A percentile compares a stretch with the other conserved stretches of the same genome.
These are phyloP conservation scores for Tanaodytes sp. DNA, from an alignment of 2,888 invertebrate genomes.

Conservation along the genomic window DNA sequence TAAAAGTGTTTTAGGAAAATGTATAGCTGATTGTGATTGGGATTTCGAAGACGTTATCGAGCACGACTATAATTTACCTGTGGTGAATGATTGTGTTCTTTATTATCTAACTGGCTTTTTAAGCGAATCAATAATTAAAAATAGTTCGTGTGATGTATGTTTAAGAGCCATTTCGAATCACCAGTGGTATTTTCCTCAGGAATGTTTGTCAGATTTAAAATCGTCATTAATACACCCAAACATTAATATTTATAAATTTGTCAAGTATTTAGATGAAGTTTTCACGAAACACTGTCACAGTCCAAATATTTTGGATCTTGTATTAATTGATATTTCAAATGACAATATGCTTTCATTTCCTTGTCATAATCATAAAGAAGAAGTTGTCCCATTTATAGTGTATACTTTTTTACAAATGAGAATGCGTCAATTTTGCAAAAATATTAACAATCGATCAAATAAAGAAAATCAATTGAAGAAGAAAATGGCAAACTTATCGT, in stretches of 20 bases:
- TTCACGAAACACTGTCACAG: conserved; percentile 18
- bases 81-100: conserved; percentile 37
- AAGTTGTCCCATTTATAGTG: conserved; percentile 16
- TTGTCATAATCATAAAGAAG: conserved; percentile 11
- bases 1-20: conserved; percentile 24
- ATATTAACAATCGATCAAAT: conserved; percentile 2
- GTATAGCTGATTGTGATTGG: conserved; percentile 36
- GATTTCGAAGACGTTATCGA: conserved; percentile 37
- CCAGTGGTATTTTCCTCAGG: conserved; percentile 9
- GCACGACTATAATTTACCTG: conserved; percentile 39
- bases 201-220: conserved; percentile 9
- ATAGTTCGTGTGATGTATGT: conserved; percentile 30
- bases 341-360: conserved; percentile 21
- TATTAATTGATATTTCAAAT: conserved; percentile 15
- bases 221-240: conserved; percentile 21
- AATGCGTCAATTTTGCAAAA: conserved; percentile 30
- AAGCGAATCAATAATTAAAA: conserved; percentile 25
- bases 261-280: conserved; percentile 19
- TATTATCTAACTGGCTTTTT: conserved; percentile 44
- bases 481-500: conserved; percentile 16
- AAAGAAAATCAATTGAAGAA: conserved; percentile 22
- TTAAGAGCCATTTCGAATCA: conserved; percentile 25
- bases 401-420: conserved; percentile 19
- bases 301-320: conserved; percentile 3
- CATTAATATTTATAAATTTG: conserved; percentile 22